Conservation (phyloP, 2,113 vertebrate genomes). For the Myodes glareolus region DNA sequence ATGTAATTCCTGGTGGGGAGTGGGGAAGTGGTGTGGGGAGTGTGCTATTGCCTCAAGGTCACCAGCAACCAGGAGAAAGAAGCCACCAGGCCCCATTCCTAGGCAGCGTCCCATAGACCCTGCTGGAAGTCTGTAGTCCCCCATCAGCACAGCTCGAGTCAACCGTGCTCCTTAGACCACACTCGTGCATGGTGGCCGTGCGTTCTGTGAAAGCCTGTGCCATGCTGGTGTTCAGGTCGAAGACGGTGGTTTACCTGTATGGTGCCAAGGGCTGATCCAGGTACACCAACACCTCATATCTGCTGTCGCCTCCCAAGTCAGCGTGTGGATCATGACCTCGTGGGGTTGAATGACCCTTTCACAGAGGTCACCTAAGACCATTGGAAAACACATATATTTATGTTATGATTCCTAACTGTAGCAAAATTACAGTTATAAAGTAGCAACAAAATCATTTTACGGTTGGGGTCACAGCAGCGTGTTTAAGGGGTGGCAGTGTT, state of each 20-base stretch:
- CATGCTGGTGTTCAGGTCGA: no score
- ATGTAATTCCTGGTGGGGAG: not conserved
- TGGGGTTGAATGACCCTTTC: not conserved
- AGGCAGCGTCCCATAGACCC: not conserved
- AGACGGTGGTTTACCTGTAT: not conserved
- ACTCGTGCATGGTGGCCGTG: not conserved
- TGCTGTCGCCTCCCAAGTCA: not conserved
- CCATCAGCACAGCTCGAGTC: no score
- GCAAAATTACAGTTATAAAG: not conserved
- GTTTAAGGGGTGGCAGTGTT: not conserved
- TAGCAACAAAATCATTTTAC: not conserved
- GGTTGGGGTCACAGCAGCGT: not conserved
- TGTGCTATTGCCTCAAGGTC: not conserved
- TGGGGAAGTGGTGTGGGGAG: not conserved
- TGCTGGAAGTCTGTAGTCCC: not conserved
- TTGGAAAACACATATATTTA: not conserved
- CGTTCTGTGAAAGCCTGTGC: not conserved
- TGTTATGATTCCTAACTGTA: not conserved
- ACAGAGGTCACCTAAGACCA: not conserved
- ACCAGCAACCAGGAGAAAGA: not conserved
- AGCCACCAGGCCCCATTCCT: not conserved
- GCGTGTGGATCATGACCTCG: accelerated
- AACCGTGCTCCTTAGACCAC: not conserved
- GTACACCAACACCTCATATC: not conserved
- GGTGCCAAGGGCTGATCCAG: not conserved